Evolutionary conservation across 2,113 vertebrate genomes (phyloP), one percentile per base, ranked within the genome.

Genomic region (Hemiprocne comata): DNA sequence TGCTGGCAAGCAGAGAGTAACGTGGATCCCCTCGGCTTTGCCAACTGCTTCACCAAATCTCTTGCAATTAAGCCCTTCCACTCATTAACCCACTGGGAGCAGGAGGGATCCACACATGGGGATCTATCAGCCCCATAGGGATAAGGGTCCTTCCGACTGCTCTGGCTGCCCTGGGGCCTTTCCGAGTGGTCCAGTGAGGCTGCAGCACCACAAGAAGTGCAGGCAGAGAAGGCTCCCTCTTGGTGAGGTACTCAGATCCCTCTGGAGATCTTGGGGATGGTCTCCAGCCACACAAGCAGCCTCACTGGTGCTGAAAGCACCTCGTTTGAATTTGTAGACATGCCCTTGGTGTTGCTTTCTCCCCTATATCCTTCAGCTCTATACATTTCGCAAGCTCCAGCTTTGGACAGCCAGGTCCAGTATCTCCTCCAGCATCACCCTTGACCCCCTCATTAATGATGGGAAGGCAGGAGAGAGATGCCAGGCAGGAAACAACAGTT

Each of bases 1-100:
- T 40, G 14, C n/a, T 0, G 2, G 57, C 46, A 1, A 5, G 36
- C 3, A 0, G 15, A 24, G 67, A 24, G 60, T 9, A 40, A n/a
- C 2, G 4, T 16, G 5, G 20, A 62, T 34, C 14, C 40, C 13
- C 48, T 38, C 2, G 0, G 29, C 55, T 18, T 3, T 2, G 21
- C 36, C 31, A 42, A 53, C 19, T 25, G 29, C 67, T 51, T 33
- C 13, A 3, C 34, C 31, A 42, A 11, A 23, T 28, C 24, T n/a
- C 53, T 34, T 16, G n/a, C n/a, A 60, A 26, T 20, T 20, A 60
- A 70, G 55, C 36, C 15, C 55, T 38, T 42, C 40, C 31, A 26
- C 19, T 48, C 28, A 21, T 42, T n/a, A 66, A 42, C 51, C 50
- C 7, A 5, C 28, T 40, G 26, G 40, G 61, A 66, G 31, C 20